Evolutionary conservation across 2,888 invertebrate species (phyloP), one percentile per base, ranked within the genome.

Genomic region (Sthenelais limicola): DNA sequence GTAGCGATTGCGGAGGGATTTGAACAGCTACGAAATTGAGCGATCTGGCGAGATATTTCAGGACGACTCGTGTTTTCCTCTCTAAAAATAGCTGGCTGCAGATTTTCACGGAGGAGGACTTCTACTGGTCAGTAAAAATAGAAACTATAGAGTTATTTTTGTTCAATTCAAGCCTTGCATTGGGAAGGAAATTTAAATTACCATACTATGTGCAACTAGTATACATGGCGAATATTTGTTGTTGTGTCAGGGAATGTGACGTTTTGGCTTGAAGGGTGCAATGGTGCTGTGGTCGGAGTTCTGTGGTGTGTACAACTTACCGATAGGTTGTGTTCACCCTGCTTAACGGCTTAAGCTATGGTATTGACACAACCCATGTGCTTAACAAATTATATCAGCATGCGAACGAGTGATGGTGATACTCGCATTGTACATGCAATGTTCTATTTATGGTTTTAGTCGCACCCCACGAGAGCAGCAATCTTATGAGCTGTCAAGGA

Each of bases 111-210:
- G 77, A 78, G 73, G 77, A 79, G 79, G 79, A 82, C 81, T 80
- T 81, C 80, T 70, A 84, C 83, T 84, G 84, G 84, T 81, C 80
- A 83, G 83, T 84, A 84, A 83, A 84, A 84, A 84, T 84, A 84
- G 84, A 81, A 81, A 80, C 81, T 70, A 73, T 77, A 74, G 75
- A 79, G 80, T 78, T 81, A 81, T 81, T 81, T 81, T 81, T 73
- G 78, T 80, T 80, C 78, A 78, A 78, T 81, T 77, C 67, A 67
- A 15, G 67, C 32, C 48, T 48, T 26, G 47, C 48, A 48, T 26
- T 48, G 43, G 67, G 67, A 67, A 67, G 47, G 67, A 67, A 67
- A 67, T 67, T 67, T 48, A 48, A 67, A 47, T 48, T 48, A 67
- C 28, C 48, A 24, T 66, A 24, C 35, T 7, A 38, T 9, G 43